These are phyloP conservation scores for Papilio gigon DNA, from an alignment of 2,888 invertebrate genomes.

Conservation along the genomic window DNA sequence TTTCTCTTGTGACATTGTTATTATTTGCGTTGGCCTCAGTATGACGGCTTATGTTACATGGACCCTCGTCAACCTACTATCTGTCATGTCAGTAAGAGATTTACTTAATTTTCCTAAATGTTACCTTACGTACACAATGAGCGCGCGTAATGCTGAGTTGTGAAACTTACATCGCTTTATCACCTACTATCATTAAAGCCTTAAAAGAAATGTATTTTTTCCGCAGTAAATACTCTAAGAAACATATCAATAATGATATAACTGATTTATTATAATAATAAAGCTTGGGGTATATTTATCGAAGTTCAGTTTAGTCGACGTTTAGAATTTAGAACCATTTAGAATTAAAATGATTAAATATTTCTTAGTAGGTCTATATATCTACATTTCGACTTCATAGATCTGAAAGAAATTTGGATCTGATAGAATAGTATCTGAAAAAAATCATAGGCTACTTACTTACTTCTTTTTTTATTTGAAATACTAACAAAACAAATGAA, in stretches of 20 bases:
- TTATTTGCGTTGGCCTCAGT: slow-evolving; percentile 41
- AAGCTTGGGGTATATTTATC: too few relatives aligned
- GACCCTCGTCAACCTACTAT: slow-evolving; percentile 42
- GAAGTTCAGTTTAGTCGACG: too few relatives aligned
- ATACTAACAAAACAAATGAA: too few relatives aligned
- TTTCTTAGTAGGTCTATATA: too few relatives aligned
- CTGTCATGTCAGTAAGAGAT: slow-evolving; percentile 42
- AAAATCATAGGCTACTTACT: too few relatives aligned
- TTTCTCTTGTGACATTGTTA: slow-evolving; percentile 41
- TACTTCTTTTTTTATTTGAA: too few relatives aligned
- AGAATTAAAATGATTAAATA: too few relatives aligned
- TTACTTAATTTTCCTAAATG: slow-evolving; percentile 42
- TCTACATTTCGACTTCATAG: too few relatives aligned
- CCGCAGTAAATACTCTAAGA: not conserved
- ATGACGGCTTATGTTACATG: slow-evolving; percentile 40
- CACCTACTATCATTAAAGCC: slow-evolving; percentile 14
- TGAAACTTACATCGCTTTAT: slow-evolving; percentile 27
- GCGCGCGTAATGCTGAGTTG: slow-evolving; percentile 38
- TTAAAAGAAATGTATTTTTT: not conserved
- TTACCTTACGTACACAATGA: slow-evolving; percentile 39
- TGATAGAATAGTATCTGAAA: too few relatives aligned
- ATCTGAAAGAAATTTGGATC: too few relatives aligned
- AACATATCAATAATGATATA: slow-evolving; percentile 3
- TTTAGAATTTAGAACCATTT: too few relatives aligned
- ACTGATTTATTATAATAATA: not conserved